A percentile compares a stretch with the other conserved stretches of the same genome.
These are phyloP conservation scores for Margaritifera margaritifera DNA, from an alignment of 2,888 invertebrate genomes.

Conservation along the genomic window DNA sequence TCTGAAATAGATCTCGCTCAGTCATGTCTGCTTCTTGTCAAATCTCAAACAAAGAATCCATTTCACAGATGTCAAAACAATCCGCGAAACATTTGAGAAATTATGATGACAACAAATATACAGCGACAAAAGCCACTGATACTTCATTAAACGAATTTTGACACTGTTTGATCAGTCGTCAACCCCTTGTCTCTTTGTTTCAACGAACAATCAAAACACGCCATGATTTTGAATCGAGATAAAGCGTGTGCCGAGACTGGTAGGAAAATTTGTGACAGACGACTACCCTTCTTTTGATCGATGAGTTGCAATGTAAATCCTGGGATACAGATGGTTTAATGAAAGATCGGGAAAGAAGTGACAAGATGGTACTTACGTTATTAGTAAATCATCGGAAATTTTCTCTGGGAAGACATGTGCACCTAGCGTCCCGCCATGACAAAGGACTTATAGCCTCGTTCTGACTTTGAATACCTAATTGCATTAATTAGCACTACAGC, in stretches of 20 bases:
- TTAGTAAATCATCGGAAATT: conserved; percentile 38
- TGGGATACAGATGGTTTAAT: conserved; percentile 1
- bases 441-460: conserved; percentile 61
- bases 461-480: conserved; percentile 58
- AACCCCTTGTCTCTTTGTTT: conserved; percentile 25
- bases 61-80: conserved; percentile 2
- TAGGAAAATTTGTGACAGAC: conserved; percentile 27
- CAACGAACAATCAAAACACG: conserved; percentile 27
- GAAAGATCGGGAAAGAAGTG: background rate
- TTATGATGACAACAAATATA: conserved; percentile 6
- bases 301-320: conserved; percentile 5
- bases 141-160: no score
- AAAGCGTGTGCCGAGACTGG: conserved; percentile 16
- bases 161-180: background rate
- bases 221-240: conserved; percentile 42
- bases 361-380: conserved; percentile 46
- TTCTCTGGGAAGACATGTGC: conserved; percentile 61
- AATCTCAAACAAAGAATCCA: conserved; percentile 38
- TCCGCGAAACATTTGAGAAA: conserved; percentile 5
- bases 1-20: conserved; percentile 52
- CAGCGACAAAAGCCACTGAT: background rate
- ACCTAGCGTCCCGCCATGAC: conserved; percentile 63
- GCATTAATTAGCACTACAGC: conserved; percentile 58
- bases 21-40: conserved; percentile 53
- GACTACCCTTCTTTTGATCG: conserved; percentile 27